Evolutionary conservation across 2,888 invertebrate genomes (phyloP), one percentile per base, ranked within the genome.

Genomic region (Cheilosia urbana): DNA sequence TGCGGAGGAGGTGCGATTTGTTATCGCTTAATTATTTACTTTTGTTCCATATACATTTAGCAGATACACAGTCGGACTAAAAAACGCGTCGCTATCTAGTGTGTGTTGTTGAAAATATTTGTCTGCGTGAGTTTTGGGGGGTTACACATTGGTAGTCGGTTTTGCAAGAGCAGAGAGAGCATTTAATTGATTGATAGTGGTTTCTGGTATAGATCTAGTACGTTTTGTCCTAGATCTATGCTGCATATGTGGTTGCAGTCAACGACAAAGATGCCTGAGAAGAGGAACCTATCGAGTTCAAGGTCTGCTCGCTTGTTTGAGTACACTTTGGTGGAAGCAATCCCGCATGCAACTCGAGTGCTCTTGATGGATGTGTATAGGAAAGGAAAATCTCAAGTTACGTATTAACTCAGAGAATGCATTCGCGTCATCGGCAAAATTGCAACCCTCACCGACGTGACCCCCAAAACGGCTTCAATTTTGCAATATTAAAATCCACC

Each of bases 21-120:
- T 81, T 81, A 81, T 75, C 80, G 68, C 27, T 57, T 75, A 68
- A 81, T 81, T 81, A 75, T 81, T 81, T 81, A 69, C 75, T 81
- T 81, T 81, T 62, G 80, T 75, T 81, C 75, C 62, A 81, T 62
- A 81, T 81, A 75, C 62, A 68, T 73, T 75, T 68, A 75, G 65
- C 60, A 57, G 79, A 73, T 62, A 75, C 45, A 37, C 13, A 34
- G 42, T 27, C 27, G 63, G 73, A 42, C 47, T 17, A 68, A 57
- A 81, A 68, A 63, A 49, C 57, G 62, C 21, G 40, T 37, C 19
- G 62, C 30, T 57, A 55, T 75, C 58, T 42, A 19, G 57, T 69
- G 37, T 53, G 19, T 53, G 60, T 40, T 68, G 27, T 60, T 42
- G 49, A 17, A 68, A 68, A 76, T 45, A 68, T 69, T 77, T 77